Percentiles rank a stretch among this genome's conserved stretches.
phyloP scores from a whole-genome alignment of 2,113 vertebrate species.

The Misgurnus anguillicaudatus region DNA sequence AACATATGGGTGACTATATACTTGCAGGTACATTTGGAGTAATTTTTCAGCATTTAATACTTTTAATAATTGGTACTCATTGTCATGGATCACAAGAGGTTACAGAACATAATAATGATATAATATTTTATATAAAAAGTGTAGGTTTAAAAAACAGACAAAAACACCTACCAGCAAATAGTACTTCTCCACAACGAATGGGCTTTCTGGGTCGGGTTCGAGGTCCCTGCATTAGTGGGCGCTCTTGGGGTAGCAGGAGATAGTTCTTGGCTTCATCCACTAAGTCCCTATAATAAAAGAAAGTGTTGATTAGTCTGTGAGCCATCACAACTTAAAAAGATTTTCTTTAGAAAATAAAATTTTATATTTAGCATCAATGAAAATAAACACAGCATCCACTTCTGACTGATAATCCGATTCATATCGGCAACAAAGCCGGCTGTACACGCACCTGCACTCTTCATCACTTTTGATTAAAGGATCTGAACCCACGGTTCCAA shows the following conservation, averaged over 20 bases:
- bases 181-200: conserved; percentile 96
- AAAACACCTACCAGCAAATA: conserved; percentile 89
- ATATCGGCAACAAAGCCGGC: neutral
- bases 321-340: neutral
- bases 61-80: too few species aligned
- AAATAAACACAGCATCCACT: too few species aligned
- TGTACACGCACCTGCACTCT: conserved; percentile 86
- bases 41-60: too few species aligned
- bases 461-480: conserved; percentile 98
- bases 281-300: conserved; percentile 80
- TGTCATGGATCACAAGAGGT: too few species aligned
- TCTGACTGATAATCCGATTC: neutral
- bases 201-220: conserved; percentile 94
- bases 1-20: neutral
- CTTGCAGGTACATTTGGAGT: neutral
- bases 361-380: too few species aligned
- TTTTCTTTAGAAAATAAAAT: too few species aligned
- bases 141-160: too few species aligned
- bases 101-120: too few species aligned
- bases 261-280: conserved; percentile 99
- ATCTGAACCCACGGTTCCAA: conserved; percentile 96
- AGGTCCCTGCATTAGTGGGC: conserved; percentile 96
- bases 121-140: too few species aligned
- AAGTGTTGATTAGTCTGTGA: neutral
- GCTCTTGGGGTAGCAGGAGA: conserved; percentile 93